phyloP scores from a whole-genome alignment of 53 echinoderm and acorn worm species.

The Holothuria scabra region DNA sequence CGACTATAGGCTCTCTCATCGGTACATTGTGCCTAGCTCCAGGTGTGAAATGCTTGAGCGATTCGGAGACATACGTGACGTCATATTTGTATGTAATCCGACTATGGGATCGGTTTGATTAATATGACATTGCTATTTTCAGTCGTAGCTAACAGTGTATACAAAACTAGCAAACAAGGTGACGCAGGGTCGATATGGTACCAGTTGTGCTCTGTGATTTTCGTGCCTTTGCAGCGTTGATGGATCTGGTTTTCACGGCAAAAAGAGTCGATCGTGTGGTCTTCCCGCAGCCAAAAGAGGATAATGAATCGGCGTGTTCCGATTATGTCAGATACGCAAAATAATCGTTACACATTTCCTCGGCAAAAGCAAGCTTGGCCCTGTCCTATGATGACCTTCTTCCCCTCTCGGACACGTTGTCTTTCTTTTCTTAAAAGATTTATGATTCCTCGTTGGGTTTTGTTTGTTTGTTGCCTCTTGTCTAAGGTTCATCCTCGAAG shows the following conservation, averaged over 20 bases:
- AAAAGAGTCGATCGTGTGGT: conserved; percentile 24
- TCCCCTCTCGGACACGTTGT: background rate
- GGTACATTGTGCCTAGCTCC: conserved; percentile 5
- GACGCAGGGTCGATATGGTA: conserved; percentile 37
- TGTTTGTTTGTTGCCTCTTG: conserved; percentile 45
- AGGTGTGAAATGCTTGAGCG: conserved; percentile 16
- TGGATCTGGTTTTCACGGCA: conserved; percentile 29
- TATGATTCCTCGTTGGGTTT: background rate
- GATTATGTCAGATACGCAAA: conserved; percentile 29
- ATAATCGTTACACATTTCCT: conserved; percentile 6
- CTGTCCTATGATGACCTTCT: conserved; percentile 32
- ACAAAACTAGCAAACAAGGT: conserved; percentile 38
- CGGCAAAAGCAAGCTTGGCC: background rate
- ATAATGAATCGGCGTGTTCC: conserved; percentile 24
- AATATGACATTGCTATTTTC: conserved; percentile 39
- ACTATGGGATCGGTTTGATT: conserved; percentile 23
- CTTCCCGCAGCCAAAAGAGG: conserved; percentile 29
- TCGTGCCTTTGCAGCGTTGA: conserved; percentile 37
- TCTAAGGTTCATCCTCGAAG: conserved; percentile 4
- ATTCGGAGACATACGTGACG: conserved; percentile 10
- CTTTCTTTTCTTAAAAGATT: conserved; percentile 33
- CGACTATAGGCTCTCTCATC: no score
- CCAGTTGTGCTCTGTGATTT: conserved; percentile 22
- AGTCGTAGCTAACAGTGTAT: conserved; percentile 26
- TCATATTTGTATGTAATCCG: conserved; percentile 37